Percentiles rank a stretch among this genome's conserved stretches.
phyloP scores from a whole-genome alignment of 1,140 invertebrate genomes.

The Whitmania pigra region DNA sequence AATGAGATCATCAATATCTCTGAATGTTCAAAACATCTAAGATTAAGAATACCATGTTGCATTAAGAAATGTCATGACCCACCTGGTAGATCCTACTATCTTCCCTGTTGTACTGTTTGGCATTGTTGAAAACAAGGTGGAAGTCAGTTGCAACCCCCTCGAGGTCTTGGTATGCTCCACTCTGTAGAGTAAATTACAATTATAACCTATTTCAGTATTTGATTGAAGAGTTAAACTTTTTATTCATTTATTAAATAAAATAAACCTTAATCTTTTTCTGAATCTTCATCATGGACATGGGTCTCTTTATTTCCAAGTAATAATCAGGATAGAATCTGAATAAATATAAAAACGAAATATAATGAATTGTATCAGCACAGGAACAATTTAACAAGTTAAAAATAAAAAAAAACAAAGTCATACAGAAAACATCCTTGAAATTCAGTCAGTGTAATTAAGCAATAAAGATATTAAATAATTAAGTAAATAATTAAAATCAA shows the following conservation, averaged over 20 bases:
- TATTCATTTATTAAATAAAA: constrained; percentile 20
- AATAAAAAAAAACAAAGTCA: too few species aligned
- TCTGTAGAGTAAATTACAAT: constrained; percentile 41
- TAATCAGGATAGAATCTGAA: constrained; percentile 76
- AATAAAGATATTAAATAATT: too few species aligned
- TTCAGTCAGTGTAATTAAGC: too few species aligned
- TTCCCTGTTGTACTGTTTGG: constrained; percentile 80
- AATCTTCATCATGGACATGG: constrained; percentile 84
- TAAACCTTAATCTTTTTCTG: constrained; percentile 60
- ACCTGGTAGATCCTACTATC: constrained; percentile 65
- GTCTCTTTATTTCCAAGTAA: constrained; percentile 89
- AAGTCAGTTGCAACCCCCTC: constrained; percentile 83
- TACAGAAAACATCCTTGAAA: too few species aligned
- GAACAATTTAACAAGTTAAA: too few species aligned
- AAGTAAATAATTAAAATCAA: too few species aligned
- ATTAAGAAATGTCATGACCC: not conserved
- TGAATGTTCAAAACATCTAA: not conserved
- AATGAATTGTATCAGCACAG: not conserved
- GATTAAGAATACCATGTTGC: not conserved
- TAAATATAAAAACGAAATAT: constrained; percentile 15
- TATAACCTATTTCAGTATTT: not conserved
- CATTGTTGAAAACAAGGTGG: constrained; percentile 97
- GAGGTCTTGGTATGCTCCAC: constrained; percentile 59
- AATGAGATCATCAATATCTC: not conserved
- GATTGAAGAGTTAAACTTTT: not conserved